Base-by-base conservation (phyloP, 1,140 invertebrate species). In the Globodera ellingtonae region DNA sequence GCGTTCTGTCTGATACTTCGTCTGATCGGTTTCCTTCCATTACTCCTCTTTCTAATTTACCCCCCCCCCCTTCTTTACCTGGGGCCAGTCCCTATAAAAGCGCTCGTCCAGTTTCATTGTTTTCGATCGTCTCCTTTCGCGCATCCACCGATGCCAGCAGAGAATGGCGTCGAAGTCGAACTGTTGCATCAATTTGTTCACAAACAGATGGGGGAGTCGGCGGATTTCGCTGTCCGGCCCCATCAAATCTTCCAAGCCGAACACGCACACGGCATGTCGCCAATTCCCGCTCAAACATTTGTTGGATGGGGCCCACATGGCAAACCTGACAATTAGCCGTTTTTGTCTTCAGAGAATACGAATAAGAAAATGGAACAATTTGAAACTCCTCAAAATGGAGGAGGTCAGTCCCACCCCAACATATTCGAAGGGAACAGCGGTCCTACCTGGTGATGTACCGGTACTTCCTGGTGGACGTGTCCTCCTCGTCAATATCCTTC, bases 151-250 rank as follows among this genome's bases (percentile, higher is more conserved):
- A 48, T 79, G 78, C 78, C 78, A 79, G 46, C 78, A 79, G n/a
- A 66, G 59, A 35, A 78, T 72, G 7, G 67, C 78, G 13, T 73
- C 78, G 56, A 93, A 83, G 93, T 92, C 69, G 92, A 93, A 71
- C 82, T 85, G 35, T 86, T 89, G 46, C 92, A 93, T 80, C 93
- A 79, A 44, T 46, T 79, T 77, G 35, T 69, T 83, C n/a, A 52
- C 67, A 69, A 79, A 78, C 4, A 79, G 95, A 89, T 94, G 95
- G 47, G 78, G 70, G 8, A 67, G 46, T 24, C 44, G 46, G 21
- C 56, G 65, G 65, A 75, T 56, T 72, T 78, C n/a, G 46, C 10
- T 21, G 35, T 46, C 9, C 6, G 56, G 24, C 9, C 35, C 21
- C 46, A 46, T 46, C 6, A 79, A 47, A 65, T 79, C 78, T 47